phyloP scores from a whole-genome alignment of 2,797 vertebrate genomes.

The Chelidonichthys spinosus region DNA sequence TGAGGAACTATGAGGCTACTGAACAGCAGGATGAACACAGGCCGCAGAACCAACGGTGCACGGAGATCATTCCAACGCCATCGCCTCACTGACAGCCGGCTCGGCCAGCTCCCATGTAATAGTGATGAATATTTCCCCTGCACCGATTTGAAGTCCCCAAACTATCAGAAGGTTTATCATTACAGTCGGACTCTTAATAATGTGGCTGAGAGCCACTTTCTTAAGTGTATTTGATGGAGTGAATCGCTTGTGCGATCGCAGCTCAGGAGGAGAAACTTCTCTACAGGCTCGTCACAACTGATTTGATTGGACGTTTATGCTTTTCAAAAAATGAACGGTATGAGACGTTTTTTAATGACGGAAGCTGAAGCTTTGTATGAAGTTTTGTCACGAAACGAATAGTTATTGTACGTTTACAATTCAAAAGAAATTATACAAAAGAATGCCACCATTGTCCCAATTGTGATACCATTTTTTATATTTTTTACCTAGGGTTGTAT shows the following conservation, averaged over 20 bases:
- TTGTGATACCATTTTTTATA: too few relatives aligned
- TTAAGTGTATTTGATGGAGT: slow-evolving; percentile 4
- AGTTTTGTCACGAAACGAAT: slow-evolving; percentile 7
- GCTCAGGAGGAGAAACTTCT: slow-evolving; percentile 33
- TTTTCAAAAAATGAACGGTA: slow-evolving; percentile 22
- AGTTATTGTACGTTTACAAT: background rate
- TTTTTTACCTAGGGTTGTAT: too few relatives aligned
- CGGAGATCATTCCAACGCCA: slow-evolving; percentile 59
- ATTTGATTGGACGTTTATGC: slow-evolving; percentile 43
- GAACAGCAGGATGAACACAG: slow-evolving; percentile 44
- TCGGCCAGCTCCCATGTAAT: slow-evolving; percentile 43
- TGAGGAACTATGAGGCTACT: slow-evolving; percentile 31
- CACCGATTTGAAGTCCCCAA: slow-evolving; percentile 16
- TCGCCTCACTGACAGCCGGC: slow-evolving; percentile 44
- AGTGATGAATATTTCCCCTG: slow-evolving; percentile 51
- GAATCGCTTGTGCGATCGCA: slow-evolving; percentile 45
- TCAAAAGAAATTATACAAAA: background rate
- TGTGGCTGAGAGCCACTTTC: background rate
- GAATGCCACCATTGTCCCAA: background rate
- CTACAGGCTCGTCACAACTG: slow-evolving; percentile 24
- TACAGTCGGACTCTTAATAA: slow-evolving; percentile 7
- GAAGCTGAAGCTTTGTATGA: slow-evolving; percentile 7
- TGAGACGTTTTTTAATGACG: slow-evolving; percentile 17
- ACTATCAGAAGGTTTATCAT: slow-evolving; percentile 13
- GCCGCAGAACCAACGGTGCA: slow-evolving; percentile 23